Conservation (phyloP, 2,888 invertebrate genomes). For the Thecocarcelia acutangulata region DNA sequence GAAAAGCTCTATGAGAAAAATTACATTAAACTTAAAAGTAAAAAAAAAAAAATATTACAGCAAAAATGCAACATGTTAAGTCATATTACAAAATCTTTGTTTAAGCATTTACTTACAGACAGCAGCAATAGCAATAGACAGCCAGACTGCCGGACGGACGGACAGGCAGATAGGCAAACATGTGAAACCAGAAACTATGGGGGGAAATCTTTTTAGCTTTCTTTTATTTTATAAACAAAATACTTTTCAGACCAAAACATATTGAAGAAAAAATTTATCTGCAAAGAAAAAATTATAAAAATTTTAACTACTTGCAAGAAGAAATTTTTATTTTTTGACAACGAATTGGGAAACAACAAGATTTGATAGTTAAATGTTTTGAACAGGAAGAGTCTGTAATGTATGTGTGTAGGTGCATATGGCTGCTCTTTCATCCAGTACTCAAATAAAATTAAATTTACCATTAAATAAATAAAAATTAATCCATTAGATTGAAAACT, state of each 20-base stretch:
- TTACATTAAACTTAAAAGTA: conserved; percentile 19
- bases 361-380: too few relatives aligned
- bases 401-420: too few relatives aligned
- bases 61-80: conserved; percentile 62
- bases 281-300: background rate
- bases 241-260: background rate
- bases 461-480: too few relatives aligned
- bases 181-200: conserved; percentile 42
- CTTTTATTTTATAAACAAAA: background rate
- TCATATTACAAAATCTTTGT: conserved; percentile 60
- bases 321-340: too few relatives aligned
- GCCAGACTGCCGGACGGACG: background rate
- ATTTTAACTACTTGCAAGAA: too few relatives aligned
- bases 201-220: conserved; percentile 32
- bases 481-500: too few relatives aligned
- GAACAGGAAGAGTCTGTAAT: too few relatives aligned
- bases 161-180: conserved; percentile 1
- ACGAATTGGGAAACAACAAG: too few relatives aligned
- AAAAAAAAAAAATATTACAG: conserved; percentile 14
- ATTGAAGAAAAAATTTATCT: background rate
- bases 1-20: conserved; percentile 49
- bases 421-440: too few relatives aligned
- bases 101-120: background rate
- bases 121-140: background rate
- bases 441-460: too few relatives aligned